Evolutionary conservation across 2,113 vertebrate species (phyloP).

Genomic region (Emberiza fucata): DNA sequence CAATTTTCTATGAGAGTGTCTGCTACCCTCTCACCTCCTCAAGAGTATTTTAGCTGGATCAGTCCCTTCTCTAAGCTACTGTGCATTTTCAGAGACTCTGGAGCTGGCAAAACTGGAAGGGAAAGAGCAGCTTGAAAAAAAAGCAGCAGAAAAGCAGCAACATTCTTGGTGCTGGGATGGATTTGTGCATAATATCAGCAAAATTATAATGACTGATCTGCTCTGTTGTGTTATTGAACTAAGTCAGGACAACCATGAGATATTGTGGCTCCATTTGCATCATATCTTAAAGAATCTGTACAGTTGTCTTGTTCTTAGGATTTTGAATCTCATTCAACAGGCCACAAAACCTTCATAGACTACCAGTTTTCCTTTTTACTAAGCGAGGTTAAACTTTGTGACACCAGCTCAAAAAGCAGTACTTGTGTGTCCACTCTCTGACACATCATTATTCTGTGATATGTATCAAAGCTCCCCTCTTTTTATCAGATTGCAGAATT

Average conservation of each 20-base stretch:
- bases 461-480: not conserved
- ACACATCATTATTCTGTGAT: conserved; percentile 22
- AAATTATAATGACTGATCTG: not conserved
- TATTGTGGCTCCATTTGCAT: not conserved
- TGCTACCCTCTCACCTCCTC: not conserved
- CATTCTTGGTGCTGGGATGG: rapidly evolving
- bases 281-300: not conserved
- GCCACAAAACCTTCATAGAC: not conserved
- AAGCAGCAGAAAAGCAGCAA: not conserved
- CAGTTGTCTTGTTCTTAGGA: not conserved
- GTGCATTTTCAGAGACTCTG: not conserved
- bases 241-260: not conserved
- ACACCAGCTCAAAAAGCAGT: not conserved
- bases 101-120: not conserved
- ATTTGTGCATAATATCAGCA: not conserved
- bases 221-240: not conserved
- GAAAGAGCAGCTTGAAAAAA: not conserved
- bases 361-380: not conserved
- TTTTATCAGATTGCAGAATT: conserved; percentile 41
- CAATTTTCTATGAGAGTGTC: not conserved
- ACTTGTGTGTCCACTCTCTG: not conserved
- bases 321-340: not conserved
- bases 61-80: not conserved
- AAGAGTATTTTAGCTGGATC: not conserved
- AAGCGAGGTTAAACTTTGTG: not conserved